Conservation (phyloP, 2,888 invertebrate genomes). For the Papilio gigon region DNA sequence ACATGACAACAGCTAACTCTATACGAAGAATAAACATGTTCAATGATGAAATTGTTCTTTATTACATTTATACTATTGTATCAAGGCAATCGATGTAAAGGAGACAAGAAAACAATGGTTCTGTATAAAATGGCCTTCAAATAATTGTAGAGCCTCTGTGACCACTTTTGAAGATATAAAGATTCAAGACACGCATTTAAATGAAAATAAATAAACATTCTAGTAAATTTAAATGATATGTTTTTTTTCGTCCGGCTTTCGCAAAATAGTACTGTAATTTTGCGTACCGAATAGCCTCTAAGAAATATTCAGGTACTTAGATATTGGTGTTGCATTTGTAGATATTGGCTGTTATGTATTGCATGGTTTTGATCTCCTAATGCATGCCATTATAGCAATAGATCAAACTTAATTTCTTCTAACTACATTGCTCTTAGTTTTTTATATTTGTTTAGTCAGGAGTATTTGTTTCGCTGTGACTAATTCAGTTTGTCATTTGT, state of each 20-base stretch:
- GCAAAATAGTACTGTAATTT: too few relatives aligned
- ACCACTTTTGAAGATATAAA: constrained; percentile 48
- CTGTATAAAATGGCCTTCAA: constrained; percentile 49
- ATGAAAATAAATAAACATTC: not conserved
- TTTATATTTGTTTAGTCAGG: not conserved
- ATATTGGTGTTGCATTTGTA: too few relatives aligned
- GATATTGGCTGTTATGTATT: not conserved
- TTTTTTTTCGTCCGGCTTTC: too few relatives aligned
- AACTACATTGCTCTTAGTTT: not conserved
- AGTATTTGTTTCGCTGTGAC: not conserved
- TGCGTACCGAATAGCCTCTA: not conserved
- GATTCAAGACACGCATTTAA: constrained; percentile 43
- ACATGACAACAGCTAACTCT: constrained; percentile 31
- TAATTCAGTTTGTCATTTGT: constrained; percentile 7
- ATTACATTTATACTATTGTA: too few relatives aligned
- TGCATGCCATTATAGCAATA: not conserved
- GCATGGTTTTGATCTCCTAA: not conserved
- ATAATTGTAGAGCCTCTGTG: constrained; percentile 49
- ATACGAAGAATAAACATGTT: not conserved
- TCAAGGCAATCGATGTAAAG: constrained; percentile 53
- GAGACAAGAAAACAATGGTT: constrained; percentile 54
- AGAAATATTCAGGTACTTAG: too few relatives aligned
- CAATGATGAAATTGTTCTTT: not conserved
- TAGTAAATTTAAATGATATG: not conserved
- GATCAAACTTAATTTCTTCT: not conserved